phyloP scores from a whole-genome alignment of 2,797 vertebrate genomes.

The Limosa lapponica region DNA sequence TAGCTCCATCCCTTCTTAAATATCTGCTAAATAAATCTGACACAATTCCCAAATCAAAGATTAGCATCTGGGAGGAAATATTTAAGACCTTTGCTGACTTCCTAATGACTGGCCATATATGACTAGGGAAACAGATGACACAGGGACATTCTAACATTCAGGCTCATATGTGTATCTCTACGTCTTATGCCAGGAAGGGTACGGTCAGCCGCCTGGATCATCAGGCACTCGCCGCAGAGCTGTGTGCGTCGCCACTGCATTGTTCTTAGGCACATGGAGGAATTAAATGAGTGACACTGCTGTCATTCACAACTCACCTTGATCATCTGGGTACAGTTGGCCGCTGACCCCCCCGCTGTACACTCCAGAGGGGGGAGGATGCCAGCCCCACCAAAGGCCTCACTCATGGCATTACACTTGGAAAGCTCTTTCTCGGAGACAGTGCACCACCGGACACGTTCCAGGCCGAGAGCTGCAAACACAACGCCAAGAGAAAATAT shows the following conservation, averaged over 20 bases:
- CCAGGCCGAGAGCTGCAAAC: constrained; percentile 75
- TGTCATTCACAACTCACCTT: constrained; percentile 74
- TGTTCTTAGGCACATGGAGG: background rate
- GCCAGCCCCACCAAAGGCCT: constrained; percentile 78
- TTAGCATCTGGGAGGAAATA: background rate
- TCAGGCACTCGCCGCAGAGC: background rate
- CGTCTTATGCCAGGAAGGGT: background rate
- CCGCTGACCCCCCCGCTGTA: constrained; percentile 53
- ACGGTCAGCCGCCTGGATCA: background rate
- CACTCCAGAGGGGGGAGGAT: constrained; percentile 85
- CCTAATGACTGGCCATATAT: background rate
- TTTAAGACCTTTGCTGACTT: background rate
- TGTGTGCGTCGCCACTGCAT: background rate
- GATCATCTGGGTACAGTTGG: constrained; percentile 84
- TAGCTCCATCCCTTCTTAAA: background rate
- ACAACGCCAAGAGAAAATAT: background rate
- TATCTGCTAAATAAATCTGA: background rate
- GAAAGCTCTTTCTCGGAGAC: constrained; percentile 81
- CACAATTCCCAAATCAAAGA: background rate
- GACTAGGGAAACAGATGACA: background rate
- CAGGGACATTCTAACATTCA: background rate
- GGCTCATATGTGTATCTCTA: background rate
- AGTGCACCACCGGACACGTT: constrained; percentile 88
- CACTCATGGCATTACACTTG: constrained; percentile 88
- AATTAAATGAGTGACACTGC: background rate